Evolutionary conservation across 2,797 vertebrate species (phyloP).

Genomic region (Perodicticus potto): DNA sequence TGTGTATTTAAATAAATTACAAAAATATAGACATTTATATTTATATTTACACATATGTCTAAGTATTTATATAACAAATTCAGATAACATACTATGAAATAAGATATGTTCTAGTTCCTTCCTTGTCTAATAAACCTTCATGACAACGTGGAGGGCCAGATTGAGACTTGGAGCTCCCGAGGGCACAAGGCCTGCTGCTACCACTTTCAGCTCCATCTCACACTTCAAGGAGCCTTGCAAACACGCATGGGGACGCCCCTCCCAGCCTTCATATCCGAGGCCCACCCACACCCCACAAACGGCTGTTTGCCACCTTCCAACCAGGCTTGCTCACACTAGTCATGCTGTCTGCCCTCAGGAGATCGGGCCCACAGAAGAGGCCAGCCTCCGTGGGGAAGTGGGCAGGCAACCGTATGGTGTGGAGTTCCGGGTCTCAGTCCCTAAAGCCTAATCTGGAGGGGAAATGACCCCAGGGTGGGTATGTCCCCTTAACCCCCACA

Average conservation of each 20-base stretch:
- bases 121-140: neutral
- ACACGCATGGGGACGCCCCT: neutral
- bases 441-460: neutral
- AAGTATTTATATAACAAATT: neutral
- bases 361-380: fast-evolving
- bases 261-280: neutral
- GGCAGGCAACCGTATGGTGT: fast-evolving
- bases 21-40: neutral
- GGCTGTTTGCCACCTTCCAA: neutral
- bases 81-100: neutral
- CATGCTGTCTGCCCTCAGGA: fast-evolving
- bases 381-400: neutral
- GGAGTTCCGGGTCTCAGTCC: neutral
- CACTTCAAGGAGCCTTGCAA: neutral
- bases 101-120: neutral
- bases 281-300: too few relatives aligned
- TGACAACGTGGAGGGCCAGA: neutral
- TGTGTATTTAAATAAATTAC: neutral
- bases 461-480: neutral
- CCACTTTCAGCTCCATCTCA: too few relatives aligned
- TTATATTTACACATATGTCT: neutral
- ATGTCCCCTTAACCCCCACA: neutral
- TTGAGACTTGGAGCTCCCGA: neutral
- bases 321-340: fast-evolving
- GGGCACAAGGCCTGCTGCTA: neutral